These are phyloP conservation scores for Neodiprion lecontei DNA, from an alignment of 1,140 invertebrate species.

Conservation along the genomic window DNA sequence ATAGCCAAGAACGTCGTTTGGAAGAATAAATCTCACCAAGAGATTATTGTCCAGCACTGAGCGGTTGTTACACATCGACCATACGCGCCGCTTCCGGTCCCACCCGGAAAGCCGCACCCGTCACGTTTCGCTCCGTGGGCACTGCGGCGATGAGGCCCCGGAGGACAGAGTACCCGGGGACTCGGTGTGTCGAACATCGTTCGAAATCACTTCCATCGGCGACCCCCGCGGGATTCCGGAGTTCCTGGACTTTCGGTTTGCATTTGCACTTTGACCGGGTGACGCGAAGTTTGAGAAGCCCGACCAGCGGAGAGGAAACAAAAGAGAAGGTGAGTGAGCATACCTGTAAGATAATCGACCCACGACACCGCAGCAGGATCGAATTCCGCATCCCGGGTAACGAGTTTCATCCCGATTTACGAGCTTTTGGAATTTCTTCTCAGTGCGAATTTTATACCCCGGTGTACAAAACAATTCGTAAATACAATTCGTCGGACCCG, in stretches of 20 bases:
- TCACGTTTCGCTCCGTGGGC: slow-evolving; percentile 41
- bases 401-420: too few relatives aligned
- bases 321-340: slow-evolving; percentile 11
- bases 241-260: slow-evolving; percentile 38
- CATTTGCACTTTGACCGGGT: slow-evolving; percentile 37
- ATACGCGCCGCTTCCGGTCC: slow-evolving; percentile 41
- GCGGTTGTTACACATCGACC: slow-evolving; percentile 14
- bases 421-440: too few relatives aligned
- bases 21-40: too few relatives aligned
- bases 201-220: not conserved
- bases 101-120: slow-evolving; percentile 59
- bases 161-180: slow-evolving; percentile 18
- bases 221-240: slow-evolving; percentile 1
- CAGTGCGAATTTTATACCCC: too few relatives aligned
- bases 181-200: slow-evolving; percentile 16
- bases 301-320: slow-evolving; percentile 22
- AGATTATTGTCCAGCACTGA: not conserved
- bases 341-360: slow-evolving; percentile 10
- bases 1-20: too few relatives aligned
- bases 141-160: slow-evolving; percentile 12
- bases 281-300: slow-evolving; percentile 25
- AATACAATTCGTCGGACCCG: too few relatives aligned
- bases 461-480: too few relatives aligned
- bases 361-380: too few relatives aligned
- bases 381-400: too few relatives aligned